A percentile compares a stretch with the other conserved stretches of the same genome.
Evolutionary conservation across 2,888 invertebrate species (phyloP).

Genomic region (Conomelus anceps): DNA sequence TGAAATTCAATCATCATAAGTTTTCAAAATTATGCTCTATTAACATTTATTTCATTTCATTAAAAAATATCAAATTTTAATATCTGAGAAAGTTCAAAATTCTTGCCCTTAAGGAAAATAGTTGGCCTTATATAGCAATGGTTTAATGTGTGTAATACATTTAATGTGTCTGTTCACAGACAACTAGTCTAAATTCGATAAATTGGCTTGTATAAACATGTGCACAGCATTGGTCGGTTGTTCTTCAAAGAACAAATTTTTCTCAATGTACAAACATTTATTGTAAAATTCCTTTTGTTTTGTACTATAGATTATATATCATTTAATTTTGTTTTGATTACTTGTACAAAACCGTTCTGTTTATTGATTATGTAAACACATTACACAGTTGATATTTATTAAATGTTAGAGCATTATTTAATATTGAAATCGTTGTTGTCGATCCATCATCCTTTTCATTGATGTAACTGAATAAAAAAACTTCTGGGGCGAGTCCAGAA

Average conservation of each 20-base stretch:
- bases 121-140: background rate
- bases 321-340: background rate
- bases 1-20: no score
- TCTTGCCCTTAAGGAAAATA: background rate
- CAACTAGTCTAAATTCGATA: background rate
- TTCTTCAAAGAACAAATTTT: background rate
- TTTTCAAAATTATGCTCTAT: no score
- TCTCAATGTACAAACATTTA: background rate
- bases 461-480: no score
- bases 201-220: background rate
- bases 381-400: background rate
- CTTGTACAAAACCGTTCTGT: background rate
- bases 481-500: no score
- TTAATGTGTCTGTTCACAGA: background rate
- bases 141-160: background rate
- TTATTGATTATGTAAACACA: background rate
- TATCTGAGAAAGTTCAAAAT: background rate
- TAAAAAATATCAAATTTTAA: background rate
- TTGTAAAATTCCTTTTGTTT: background rate
- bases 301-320: background rate
- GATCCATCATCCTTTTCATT: no score
- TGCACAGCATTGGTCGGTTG: background rate
- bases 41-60: no score
- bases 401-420: background rate
- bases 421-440: background rate